phyloP scores from a whole-genome alignment of 2,888 invertebrate genomes.

The Ochropacha duplaris region DNA sequence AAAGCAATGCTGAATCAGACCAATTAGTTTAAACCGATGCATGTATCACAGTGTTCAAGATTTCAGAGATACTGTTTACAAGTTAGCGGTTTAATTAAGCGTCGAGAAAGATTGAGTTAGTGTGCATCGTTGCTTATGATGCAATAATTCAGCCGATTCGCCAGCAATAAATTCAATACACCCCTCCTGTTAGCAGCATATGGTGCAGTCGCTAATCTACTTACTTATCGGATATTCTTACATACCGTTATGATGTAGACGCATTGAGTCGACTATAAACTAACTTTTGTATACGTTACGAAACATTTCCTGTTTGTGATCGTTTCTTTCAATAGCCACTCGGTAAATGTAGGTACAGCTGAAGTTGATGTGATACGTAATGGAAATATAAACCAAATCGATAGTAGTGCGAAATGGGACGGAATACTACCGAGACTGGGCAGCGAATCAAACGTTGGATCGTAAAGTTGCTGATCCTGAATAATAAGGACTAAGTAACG shows the following conservation, averaged over 20 bases:
- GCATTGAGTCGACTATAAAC: constrained; percentile 24
- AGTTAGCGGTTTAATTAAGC: constrained; percentile 34
- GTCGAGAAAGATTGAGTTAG: constrained; percentile 42
- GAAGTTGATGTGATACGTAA: background rate
- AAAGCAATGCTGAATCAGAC: constrained; percentile 7
- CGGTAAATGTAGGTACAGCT: background rate
- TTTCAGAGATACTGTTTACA: constrained; percentile 33
- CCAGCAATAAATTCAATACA: constrained; percentile 54
- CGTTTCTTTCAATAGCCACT: constrained; percentile 2
- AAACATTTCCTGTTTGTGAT: constrained; percentile 1
- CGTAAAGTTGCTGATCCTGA: background rate
- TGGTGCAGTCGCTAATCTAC: constrained; percentile 59
- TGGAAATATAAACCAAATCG: background rate
- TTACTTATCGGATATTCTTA: constrained; percentile 38
- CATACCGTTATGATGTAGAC: constrained; percentile 26
- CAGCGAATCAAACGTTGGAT: background rate
- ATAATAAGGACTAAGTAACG: background rate
- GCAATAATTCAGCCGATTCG: constrained; percentile 62
- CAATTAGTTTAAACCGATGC: constrained; percentile 7
- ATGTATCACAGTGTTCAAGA: constrained; percentile 26
- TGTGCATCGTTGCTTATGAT: constrained; percentile 59
- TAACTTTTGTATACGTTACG: constrained; percentile 21
- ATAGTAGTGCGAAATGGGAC: background rate
- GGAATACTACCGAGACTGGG: background rate
- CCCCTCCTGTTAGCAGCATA: constrained; percentile 64